These are phyloP conservation scores for Acrossocheilus wenchowensis DNA, from an alignment of 2,797 vertebrate species.

Conservation along the genomic window DNA sequence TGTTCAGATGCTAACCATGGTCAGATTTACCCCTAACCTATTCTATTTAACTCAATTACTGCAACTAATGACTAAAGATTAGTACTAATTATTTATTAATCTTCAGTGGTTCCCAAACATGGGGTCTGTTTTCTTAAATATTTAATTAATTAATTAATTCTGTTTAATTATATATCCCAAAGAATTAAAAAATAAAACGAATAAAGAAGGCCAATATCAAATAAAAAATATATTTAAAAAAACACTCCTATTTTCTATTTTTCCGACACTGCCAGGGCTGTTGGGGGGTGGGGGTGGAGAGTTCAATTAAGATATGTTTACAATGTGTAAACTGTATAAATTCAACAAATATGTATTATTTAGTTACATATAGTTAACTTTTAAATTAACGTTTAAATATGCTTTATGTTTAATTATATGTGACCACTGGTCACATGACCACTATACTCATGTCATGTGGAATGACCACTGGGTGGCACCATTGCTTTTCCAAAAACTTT, in stretches of 20 bases:
- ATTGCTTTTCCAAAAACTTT: slow-evolving; percentile 50
- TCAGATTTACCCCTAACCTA: neutral
- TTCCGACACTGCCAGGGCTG: neutral
- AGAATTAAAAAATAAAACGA: neutral
- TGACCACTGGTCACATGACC: neutral
- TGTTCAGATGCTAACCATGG: neutral
- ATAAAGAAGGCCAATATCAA: neutral
- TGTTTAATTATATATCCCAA: neutral
- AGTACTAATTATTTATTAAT: neutral
- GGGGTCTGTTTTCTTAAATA: no score
- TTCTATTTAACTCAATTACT: neutral
- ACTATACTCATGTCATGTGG: neutral
- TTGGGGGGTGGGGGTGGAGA: neutral
- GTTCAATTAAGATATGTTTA: neutral
- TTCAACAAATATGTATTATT: neutral
- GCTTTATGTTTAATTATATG: neutral
- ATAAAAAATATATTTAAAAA: no score
- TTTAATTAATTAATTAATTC: neutral
- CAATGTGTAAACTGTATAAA: neutral
- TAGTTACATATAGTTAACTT: neutral
- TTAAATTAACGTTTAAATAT: neutral
- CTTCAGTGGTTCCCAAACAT: no score
- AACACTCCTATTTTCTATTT: no score
- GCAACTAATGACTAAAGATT: neutral
- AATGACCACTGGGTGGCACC: slow-evolving; percentile 59